A percentile compares a stretch with the other conserved stretches of the same genome.
These are phyloP conservation scores for Eremophila alpestris DNA, from an alignment of 2,797 vertebrate genomes.

Conservation along the genomic window DNA sequence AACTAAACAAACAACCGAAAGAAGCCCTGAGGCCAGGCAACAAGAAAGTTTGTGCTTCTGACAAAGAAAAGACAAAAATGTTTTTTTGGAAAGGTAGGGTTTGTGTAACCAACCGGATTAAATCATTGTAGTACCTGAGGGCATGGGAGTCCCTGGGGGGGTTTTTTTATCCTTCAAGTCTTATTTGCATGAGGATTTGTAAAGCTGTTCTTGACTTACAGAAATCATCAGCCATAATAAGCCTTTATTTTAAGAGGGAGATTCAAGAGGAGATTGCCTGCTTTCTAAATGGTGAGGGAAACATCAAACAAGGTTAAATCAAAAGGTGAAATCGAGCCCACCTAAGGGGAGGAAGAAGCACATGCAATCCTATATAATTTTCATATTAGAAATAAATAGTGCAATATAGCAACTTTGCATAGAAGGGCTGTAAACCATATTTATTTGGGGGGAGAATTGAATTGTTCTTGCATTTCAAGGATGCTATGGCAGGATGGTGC, in stretches of 20 bases:
- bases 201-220: constrained; percentile 42
- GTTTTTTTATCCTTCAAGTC: background rate
- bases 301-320: constrained; percentile 42
- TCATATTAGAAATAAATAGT: background rate
- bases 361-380: background rate
- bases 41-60: constrained; percentile 41
- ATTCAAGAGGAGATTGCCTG: constrained; percentile 26
- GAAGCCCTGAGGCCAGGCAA: constrained; percentile 46
- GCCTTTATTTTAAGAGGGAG: constrained; percentile 17
- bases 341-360: background rate
- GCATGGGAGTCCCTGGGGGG: constrained; percentile 3
- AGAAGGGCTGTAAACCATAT: background rate
- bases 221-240: constrained; percentile 14
- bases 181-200: constrained; percentile 56
- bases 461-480: background rate
- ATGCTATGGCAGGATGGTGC: background rate
- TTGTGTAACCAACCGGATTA: constrained; percentile 22
- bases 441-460: background rate
- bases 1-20: constrained; percentile 55
- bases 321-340: constrained; percentile 35
- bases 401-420: background rate
- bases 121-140: constrained; percentile 31
- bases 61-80: constrained; percentile 7
- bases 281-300: background rate
- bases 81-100: constrained; percentile 24